A percentile compares a stretch with the other conserved stretches of the same genome.
phyloP scores from a whole-genome alignment of 2,888 invertebrate genomes.

The Brenthis ino region DNA sequence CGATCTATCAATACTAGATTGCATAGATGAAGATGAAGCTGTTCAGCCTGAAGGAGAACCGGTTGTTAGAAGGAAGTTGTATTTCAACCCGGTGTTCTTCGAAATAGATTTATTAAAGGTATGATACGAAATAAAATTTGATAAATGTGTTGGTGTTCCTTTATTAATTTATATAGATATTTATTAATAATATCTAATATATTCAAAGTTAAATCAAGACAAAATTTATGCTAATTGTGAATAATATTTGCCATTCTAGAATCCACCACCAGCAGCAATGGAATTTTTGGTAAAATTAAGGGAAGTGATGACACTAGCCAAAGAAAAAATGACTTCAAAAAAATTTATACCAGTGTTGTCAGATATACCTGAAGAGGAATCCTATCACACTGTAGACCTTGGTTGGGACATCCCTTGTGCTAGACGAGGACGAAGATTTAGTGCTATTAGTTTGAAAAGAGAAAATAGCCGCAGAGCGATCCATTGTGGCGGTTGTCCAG shows the following conservation, averaged over 20 bases:
- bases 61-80: slow-evolving; percentile 87
- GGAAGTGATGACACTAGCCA: slow-evolving; percentile 93
- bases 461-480: slow-evolving; percentile 83
- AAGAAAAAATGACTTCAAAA: slow-evolving; percentile 92
- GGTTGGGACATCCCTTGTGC: slow-evolving; percentile 77
- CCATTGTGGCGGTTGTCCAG: slow-evolving; percentile 86
- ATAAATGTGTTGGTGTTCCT: background rate
- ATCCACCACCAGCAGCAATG: slow-evolving; percentile 94
- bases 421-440: slow-evolving; percentile 78
- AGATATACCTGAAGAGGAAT: slow-evolving; percentile 91
- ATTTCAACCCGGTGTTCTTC: slow-evolving; percentile 95
- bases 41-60: slow-evolving; percentile 66
- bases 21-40: slow-evolving; percentile 57
- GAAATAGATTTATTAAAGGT: slow-evolving; percentile 92
- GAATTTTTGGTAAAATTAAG: slow-evolving; percentile 94
- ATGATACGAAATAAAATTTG: slow-evolving; percentile 49
- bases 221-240: too few species aligned
- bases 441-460: slow-evolving; percentile 83
- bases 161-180: background rate
- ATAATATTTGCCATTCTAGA: slow-evolving; percentile 76
- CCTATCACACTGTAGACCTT: slow-evolving; percentile 73
- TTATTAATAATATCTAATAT: background rate
- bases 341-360: slow-evolving; percentile 89
- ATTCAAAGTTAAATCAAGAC: background rate
- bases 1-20: slow-evolving; percentile 74